These are phyloP conservation scores for Hypomecis atomaria DNA, from an alignment of 2,888 invertebrate species.

Conservation along the genomic window DNA sequence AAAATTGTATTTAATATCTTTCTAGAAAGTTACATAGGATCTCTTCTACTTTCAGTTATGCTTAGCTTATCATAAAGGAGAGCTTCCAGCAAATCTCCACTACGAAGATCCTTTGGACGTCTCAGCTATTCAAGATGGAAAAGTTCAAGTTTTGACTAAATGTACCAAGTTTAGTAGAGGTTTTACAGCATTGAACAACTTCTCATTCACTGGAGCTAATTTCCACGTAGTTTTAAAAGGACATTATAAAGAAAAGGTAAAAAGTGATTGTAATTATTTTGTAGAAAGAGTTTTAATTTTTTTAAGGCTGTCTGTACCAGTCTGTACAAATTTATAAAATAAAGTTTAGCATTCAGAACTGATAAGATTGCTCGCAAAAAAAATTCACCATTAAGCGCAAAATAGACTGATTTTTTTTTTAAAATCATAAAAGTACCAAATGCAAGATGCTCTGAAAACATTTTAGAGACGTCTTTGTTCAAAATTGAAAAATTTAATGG, in stretches of 20 bases:
- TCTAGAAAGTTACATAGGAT: no score
- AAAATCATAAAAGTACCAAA: no score
- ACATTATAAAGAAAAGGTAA: constrained; percentile 61
- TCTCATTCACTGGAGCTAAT: constrained; percentile 59
- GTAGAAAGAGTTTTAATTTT: background rate
- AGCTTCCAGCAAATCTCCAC: constrained; percentile 56
- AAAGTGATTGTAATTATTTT: background rate
- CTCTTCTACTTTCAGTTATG: constrained; percentile 46
- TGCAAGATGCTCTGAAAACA: no score
- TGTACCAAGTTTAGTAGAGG: constrained; percentile 48
- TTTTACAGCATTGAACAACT: constrained; percentile 57
- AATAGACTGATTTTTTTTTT: no score
- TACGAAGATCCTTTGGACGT: constrained; percentile 47
- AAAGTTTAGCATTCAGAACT: no score
- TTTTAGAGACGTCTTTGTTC: no score
- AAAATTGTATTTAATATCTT: no score
- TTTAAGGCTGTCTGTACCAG: no score
- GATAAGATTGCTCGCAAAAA: no score
- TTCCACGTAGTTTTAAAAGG: constrained; percentile 62
- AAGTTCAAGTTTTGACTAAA: constrained; percentile 50
- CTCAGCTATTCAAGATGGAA: constrained; percentile 47
- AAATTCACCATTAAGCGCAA: no score
- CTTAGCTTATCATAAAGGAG: constrained; percentile 55
- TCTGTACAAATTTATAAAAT: no score
- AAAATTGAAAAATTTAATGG: no score